Evolutionary conservation across 2,888 invertebrate species (phyloP).

Genomic region (Tipula unca): DNA sequence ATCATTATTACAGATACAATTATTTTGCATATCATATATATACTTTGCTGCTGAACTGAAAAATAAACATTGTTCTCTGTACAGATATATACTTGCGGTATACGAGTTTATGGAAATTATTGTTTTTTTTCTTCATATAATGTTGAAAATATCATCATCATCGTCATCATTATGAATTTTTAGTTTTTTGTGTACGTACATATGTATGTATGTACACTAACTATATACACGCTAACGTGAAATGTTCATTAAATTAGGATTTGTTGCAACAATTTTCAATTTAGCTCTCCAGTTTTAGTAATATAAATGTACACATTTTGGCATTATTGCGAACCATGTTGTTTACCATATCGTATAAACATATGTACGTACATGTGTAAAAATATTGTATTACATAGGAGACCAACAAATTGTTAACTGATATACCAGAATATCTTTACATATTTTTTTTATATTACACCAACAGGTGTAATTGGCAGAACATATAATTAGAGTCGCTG

Average conservation of each 20-base stretch:
- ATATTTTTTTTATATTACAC: background rate
- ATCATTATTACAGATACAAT: background rate
- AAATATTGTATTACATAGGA: background rate
- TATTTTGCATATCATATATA: background rate
- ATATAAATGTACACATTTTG: background rate
- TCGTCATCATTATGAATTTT: background rate
- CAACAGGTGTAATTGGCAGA: background rate
- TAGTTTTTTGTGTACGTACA: background rate
- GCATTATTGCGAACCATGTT: background rate
- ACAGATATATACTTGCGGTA: background rate
- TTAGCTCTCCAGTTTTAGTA: background rate
- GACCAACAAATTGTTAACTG: background rate
- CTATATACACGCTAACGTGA: background rate
- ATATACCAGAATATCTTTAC: background rate
- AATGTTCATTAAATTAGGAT: conserved; percentile 1
- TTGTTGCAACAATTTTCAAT: background rate
- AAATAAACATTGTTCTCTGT: background rate
- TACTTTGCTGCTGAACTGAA: background rate
- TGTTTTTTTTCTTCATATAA: background rate
- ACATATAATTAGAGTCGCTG: background rate
- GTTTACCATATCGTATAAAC: background rate
- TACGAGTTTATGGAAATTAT: background rate
- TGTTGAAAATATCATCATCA: background rate
- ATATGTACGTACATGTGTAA: background rate
- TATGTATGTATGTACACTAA: background rate